Evolutionary conservation across 2,888 invertebrate species (phyloP).

Genomic region (Chymomyza fuscimana): DNA sequence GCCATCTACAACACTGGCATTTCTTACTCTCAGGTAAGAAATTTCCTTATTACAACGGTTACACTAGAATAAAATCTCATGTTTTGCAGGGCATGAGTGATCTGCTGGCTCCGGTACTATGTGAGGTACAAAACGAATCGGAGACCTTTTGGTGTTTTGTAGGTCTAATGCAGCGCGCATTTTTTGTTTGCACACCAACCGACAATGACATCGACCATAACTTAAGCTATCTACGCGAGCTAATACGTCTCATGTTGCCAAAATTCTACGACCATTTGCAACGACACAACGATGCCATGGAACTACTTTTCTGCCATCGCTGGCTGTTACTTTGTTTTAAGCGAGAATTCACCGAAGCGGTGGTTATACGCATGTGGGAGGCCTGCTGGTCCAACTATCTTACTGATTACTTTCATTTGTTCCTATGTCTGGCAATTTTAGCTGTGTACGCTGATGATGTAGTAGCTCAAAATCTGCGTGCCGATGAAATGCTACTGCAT

Average conservation of each 20-base stretch:
- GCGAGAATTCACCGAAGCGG: constrained; percentile 93
- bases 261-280: constrained; percentile 92
- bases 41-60: neutral
- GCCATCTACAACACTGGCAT: constrained; percentile 92
- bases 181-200: constrained; percentile 96
- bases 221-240: constrained; percentile 90
- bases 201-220: constrained; percentile 97
- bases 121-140: constrained; percentile 95
- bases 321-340: constrained; percentile 97
- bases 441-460: constrained; percentile 96
- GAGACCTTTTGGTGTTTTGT: constrained; percentile 99
- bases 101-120: constrained; percentile 93
- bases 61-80: neutral
- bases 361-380: constrained; percentile 96
- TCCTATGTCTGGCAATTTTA: constrained; percentile 95
- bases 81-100: constrained; percentile 95
- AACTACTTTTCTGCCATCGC: constrained; percentile 94
- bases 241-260: constrained; percentile 94
- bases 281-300: constrained; percentile 92
- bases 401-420: constrained; percentile 97
- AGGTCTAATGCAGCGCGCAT: constrained; percentile 95
- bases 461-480: constrained; percentile 92
- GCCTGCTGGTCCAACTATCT: constrained; percentile 98
- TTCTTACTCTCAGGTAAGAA: constrained; percentile 81
- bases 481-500: constrained; percentile 96